Evolutionary conservation across 1,140 invertebrate species (phyloP), one percentile per base, ranked within the genome.

Genomic region (Hyphantria cunea): DNA sequence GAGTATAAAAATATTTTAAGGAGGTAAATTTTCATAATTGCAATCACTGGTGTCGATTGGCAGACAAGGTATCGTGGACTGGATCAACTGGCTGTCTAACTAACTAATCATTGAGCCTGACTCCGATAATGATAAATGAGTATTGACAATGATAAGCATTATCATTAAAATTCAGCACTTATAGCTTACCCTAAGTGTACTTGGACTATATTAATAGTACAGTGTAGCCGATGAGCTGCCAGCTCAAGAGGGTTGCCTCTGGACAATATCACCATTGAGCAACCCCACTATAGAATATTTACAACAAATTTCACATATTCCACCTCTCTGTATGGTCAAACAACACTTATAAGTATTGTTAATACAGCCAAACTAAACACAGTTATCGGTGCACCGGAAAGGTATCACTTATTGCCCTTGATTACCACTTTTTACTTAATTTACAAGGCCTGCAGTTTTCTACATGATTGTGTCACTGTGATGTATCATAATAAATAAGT

Each of bases 401-500:
- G 42, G 56, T 41, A 5, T 42, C 41, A 48, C 17, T 66, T 66
- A 67, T 67, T 52, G 59, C 59, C 48, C 42, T 51, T 51, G 48
- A 60, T 51, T 60, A 60, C 25, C 37, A 58, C 54, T 49, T 56
- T 62, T 64, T 53, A 56, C 61, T 64, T 64, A 64, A 56, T 41
- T 55, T 64, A 64, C 50, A 62, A 56, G 61, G 52, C 59, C 41
- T 54, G 56, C 42, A 53, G 41, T 55, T 42, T 54, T 68, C 64
- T 77, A 74, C 73, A 78, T 72, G 50, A 79, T 73, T 70, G 59
- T 62, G 68, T 80, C 82, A 86, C 84, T 89, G 86, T 88, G 85
- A 89, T 89, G 86, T 84, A 76, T 80, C 52, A 76, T 79, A 88
- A 90, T 90, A 90, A 90, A 90, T 89, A 88, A 85, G 84, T 88